Base-by-base conservation (phyloP, 2,113 vertebrate species). In the Sander lucioperca region DNA sequence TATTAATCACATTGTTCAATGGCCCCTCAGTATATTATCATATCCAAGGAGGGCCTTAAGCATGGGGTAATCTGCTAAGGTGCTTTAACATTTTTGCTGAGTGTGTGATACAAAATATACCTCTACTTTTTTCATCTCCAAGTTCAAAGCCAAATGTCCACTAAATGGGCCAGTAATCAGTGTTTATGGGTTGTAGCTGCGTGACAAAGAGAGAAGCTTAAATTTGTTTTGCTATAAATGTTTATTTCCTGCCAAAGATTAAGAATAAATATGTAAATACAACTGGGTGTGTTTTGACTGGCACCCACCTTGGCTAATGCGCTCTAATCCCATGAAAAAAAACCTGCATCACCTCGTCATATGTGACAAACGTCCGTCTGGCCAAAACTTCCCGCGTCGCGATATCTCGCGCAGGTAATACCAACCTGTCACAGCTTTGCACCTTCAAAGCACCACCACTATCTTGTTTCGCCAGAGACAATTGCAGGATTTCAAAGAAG, bases 401-500 rank as follows among this genome's bases (percentile, higher is more conserved):
- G 43, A 69, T 83, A 87, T 84, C 74, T 73, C 4, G 3, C 12
- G 43, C 82, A 79, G 81, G 89, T 90, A 90, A 87, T 87, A 66
- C 87, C 74, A 57, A 76, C 75, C 91, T 57, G 89, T 87, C 86
- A 68, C 85, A 85, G 84, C 88, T 83, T 90, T 74, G 66, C 90
- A 67, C 86, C 91, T 90, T 94, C 90, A 91, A 94, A 93, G 92
- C 78, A 0, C 51, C 57, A 50, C 27, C 86, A 3, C 89, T 94
- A 94, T 94, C 93, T 92, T 79, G 89, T 91, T 84, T 74, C 83
- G 15, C 70, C 89, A 94, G 92, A 94, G 90, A 94, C 92, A 92
- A 94, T 94, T 88, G 69, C 54, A 59, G 89, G 89, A 91, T 89
- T 94, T 94, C 59, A 90, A 81, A 84, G 72, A 45, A 74, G 33